A percentile compares a stretch with the other conserved stretches of the same genome.
These are phyloP conservation scores for Ivindomyrus marchei DNA, from an alignment of 2,113 vertebrate species.

Conservation along the genomic window DNA sequence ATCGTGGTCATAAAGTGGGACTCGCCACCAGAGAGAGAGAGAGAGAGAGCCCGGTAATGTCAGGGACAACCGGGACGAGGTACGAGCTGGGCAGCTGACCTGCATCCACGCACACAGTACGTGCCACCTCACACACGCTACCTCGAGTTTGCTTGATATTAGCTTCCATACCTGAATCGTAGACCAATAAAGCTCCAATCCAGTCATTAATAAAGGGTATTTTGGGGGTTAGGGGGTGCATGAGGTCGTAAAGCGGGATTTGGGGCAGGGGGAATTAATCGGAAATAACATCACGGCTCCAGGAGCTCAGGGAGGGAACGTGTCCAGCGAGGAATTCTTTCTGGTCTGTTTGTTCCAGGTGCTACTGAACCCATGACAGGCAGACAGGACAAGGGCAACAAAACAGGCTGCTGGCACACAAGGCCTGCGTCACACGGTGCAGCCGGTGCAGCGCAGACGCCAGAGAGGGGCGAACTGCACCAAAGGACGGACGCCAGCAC, in stretches of 20 bases:
- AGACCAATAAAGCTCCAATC: background rate
- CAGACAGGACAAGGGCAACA: slow-evolving; percentile 2
- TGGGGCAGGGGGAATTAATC: background rate
- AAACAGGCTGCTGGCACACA: background rate
- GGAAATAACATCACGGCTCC: background rate
- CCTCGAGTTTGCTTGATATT: background rate
- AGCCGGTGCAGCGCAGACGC: background rate
- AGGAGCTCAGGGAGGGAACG: background rate
- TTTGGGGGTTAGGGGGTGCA: background rate
- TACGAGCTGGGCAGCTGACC: background rate
- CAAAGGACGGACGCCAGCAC: background rate
- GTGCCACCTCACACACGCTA: background rate
- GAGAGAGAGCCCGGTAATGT: background rate
- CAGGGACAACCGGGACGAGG: background rate
- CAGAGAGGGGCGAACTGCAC: background rate
- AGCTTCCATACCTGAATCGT: background rate
- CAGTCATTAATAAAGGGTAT: background rate
- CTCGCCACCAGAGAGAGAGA: background rate
- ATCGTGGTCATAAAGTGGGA: background rate
- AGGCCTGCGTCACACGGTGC: background rate
- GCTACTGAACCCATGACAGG: slow-evolving; percentile 10
- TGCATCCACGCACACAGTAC: background rate
- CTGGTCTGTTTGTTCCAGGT: slow-evolving; percentile 6
- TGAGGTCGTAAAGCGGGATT: background rate
- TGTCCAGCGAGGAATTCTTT: background rate